A percentile compares a stretch with the other conserved stretches of the same genome.
Evolutionary conservation across 2,888 invertebrate genomes (phyloP).

Genomic region (Harmothoe impar): DNA sequence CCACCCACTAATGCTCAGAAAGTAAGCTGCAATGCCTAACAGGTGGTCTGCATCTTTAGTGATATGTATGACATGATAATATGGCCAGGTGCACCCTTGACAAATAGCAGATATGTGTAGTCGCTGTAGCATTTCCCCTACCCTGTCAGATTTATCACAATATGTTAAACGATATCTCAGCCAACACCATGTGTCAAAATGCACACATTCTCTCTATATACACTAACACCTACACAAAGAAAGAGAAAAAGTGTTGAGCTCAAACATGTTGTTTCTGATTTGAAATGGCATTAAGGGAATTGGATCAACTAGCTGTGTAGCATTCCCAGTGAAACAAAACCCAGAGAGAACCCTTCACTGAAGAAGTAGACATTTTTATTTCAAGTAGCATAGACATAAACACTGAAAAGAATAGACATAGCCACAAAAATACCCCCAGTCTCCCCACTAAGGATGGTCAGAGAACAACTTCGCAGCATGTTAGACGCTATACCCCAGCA

Average conservation of each 20-base stretch:
- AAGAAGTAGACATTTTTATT: background rate
- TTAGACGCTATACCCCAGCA: background rate
- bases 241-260: background rate
- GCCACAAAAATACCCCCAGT: too few relatives aligned
- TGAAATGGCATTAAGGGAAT: slow-evolving; percentile 11
- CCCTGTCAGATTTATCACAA: slow-evolving; percentile 13
- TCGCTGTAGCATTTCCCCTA: background rate
- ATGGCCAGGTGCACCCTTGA: slow-evolving; percentile 29
- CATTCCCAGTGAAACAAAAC: slow-evolving; percentile 6
- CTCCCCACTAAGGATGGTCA: background rate
- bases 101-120: slow-evolving; percentile 31
- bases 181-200: background rate
- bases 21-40: slow-evolving; percentile 13
- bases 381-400: background rate
- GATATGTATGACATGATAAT: slow-evolving; percentile 27
- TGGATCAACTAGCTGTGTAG: background rate
- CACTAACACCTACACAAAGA: background rate
- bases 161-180: background rate
- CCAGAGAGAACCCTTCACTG: background rate
- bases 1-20: background rate
- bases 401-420: too few relatives aligned
- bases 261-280: background rate
- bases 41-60: slow-evolving; percentile 53
- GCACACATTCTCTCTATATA: background rate
- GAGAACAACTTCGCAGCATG: background rate